Conservation (phyloP, 1,140 invertebrate species). For the Cardiocondyla obscurior region DNA sequence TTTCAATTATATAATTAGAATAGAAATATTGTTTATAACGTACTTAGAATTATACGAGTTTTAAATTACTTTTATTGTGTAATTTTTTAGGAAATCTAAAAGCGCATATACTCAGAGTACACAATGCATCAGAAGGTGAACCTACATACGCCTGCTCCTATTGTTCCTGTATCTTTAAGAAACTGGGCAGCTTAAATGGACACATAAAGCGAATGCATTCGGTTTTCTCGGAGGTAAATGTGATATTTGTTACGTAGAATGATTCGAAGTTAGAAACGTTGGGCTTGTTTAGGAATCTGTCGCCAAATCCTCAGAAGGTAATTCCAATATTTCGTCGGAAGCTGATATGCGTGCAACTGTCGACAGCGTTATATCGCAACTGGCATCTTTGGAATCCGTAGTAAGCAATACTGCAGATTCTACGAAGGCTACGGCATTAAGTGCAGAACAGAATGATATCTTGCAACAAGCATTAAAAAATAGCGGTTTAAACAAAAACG, state of each 20-base stretch:
- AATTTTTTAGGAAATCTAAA: constrained; percentile 86
- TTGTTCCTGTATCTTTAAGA: constrained; percentile 89
- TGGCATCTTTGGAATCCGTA: constrained; percentile 68
- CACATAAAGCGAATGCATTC: constrained; percentile 87
- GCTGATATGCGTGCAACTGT: constrained; percentile 73
- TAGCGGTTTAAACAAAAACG: constrained; percentile 83
- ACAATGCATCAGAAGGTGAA: constrained; percentile 85
- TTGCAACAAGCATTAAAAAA: constrained; percentile 86
- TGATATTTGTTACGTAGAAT: background rate
- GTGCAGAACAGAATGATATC: constrained; percentile 80
- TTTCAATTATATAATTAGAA: background rate
- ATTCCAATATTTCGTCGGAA: constrained; percentile 67
- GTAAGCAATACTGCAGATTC: constrained; percentile 56
- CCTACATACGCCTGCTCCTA: constrained; percentile 87
- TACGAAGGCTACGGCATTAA: constrained; percentile 7
- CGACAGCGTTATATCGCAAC: constrained; percentile 71
- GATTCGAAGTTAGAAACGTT: background rate
- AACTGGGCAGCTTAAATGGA: constrained; percentile 88
- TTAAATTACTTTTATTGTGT: background rate
- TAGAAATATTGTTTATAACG: background rate
- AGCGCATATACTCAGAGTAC: constrained; percentile 88
- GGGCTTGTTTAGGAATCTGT: background rate
- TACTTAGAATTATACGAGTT: background rate
- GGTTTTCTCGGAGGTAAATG: constrained; percentile 52
- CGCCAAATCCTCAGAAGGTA: background rate